Base-by-base conservation (phyloP, 2,888 invertebrate genomes). In the Xylophagus ater region DNA sequence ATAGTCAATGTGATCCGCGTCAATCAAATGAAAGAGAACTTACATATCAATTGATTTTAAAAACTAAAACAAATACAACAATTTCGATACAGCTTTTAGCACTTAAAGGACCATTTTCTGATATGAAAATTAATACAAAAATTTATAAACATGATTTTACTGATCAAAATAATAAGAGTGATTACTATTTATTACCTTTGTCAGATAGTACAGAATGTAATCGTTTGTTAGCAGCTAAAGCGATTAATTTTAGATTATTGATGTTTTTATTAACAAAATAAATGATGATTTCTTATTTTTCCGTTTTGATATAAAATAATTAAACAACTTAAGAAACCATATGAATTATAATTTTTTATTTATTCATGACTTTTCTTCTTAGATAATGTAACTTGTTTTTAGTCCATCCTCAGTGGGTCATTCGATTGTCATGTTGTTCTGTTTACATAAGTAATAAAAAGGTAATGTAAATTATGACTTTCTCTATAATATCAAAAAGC, bases 1-100 rank as follows among this genome's bases (percentile, higher is more conserved):
- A 85, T 60, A 83, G 84, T 66, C 86, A 88, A 67, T 79, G 85
- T 42, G 90, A 93, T 69, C 92, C 93, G 36, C 85, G 89, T 46
- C 86, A 87, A 65, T 85, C 86, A 57, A 77, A 83, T 41, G 81
- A 85, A 53, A 73, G 93, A 37, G 81, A 84, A 53, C 80, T 93
- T 67, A 84, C 85, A 39, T 93, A 90, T 64, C 92, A 92, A 75
- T 63, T 89, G 56, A 81, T 87, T 56, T 67, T 88, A 60, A 87
- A 87, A 69, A 81, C 83, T 51, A 87, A 86, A 70, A 74, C 81
- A 25, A 68, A 73, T 50, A 68, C 72, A 37, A 77, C 84, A 17
- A 65, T 88, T 64, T 66, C 71, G 47, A 72, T 89, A 61, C 83
- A 86, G 65, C 93, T 84, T 69, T 72, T 88, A 65, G 78, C 81